A percentile compares a stretch with the other conserved stretches of the same genome.
Evolutionary conservation across 2,888 invertebrate genomes (phyloP).

Genomic region (Corythucha ciliata): DNA sequence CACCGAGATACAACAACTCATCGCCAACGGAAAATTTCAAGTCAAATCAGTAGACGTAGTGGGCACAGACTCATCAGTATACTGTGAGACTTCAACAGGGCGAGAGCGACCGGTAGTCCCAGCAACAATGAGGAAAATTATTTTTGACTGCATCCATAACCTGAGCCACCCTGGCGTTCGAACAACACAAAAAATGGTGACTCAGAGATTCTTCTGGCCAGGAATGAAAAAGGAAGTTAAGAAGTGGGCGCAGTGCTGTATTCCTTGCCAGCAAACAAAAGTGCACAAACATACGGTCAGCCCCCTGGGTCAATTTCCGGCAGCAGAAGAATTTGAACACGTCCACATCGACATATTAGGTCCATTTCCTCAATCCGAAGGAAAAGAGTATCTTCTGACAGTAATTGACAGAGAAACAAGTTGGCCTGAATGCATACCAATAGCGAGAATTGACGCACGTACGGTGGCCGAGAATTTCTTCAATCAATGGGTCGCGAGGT

Average conservation of each 20-base stretch:
- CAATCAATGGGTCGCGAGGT: conserved; percentile 41
- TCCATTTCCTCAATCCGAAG: conserved; percentile 39
- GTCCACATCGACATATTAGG: conserved; percentile 43
- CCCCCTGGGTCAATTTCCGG: conserved; percentile 2
- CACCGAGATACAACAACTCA: too few species aligned
- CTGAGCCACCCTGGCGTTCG: conserved; percentile 31
- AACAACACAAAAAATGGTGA: conserved; percentile 24
- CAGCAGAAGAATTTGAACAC: conserved; percentile 38
- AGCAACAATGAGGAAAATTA: conserved; percentile 25
- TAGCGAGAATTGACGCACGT: conserved; percentile 38
- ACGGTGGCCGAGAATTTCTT: conserved; percentile 39
- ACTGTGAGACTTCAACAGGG: conserved; percentile 30
- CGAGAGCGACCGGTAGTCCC: conserved; percentile 33
- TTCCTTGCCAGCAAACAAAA: conserved; percentile 38
- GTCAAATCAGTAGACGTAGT: neutral
- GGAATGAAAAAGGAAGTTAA: conserved; percentile 29
- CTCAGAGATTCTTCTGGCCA: conserved; percentile 34
- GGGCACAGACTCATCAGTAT: neutral
- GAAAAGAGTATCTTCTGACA: conserved; percentile 38
- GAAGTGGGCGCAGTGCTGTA: conserved; percentile 36
- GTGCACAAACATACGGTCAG: conserved; percentile 26
- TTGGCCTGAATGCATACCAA: conserved; percentile 40
- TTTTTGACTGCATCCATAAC: conserved; percentile 31
- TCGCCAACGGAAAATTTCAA: neutral
- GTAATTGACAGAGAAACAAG: conserved; percentile 36